Evolutionary conservation across 1,140 invertebrate genomes (phyloP).

Genomic region (Drepana arcuata): DNA sequence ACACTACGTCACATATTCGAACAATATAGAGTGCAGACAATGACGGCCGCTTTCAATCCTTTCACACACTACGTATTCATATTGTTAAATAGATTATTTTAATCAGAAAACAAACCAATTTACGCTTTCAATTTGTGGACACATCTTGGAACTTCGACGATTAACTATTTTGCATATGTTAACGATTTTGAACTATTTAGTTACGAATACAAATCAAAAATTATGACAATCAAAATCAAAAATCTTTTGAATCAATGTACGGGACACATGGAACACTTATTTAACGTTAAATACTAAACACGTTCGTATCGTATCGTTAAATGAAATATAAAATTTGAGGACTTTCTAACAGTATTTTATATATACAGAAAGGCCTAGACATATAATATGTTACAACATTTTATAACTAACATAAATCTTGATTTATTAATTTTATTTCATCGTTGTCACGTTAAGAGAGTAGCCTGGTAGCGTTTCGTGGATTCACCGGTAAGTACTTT

Average conservation of each 20-base stretch:
- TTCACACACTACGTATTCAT: neutral
- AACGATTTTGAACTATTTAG: neutral
- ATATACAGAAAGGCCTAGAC: neutral
- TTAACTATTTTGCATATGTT: neutral
- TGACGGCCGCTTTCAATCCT: too few relatives aligned
- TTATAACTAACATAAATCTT: neutral
- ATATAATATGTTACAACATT: neutral
- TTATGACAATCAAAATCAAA: too few relatives aligned
- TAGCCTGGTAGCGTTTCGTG: neutral
- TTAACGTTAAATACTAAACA: too few relatives aligned
- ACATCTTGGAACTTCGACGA: neutral
- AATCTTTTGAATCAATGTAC: too few relatives aligned
- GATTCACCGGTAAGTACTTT: neutral
- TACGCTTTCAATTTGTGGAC: neutral
- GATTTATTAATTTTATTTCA: neutral
- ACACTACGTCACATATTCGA: neutral
- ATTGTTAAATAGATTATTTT: neutral
- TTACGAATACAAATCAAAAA: too few relatives aligned
- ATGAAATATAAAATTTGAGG: too few relatives aligned
- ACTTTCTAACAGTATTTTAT: too few relatives aligned
- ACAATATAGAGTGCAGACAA: too few relatives aligned
- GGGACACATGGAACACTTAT: too few relatives aligned
- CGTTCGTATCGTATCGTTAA: too few relatives aligned
- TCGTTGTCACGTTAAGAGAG: neutral
- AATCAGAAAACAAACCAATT: neutral